Percentiles rank a stretch among this genome's conserved stretches.
These are phyloP conservation scores for Caenorhabditis imperialis DNA, from an alignment of 2,888 invertebrate species.

Conservation along the genomic window DNA sequence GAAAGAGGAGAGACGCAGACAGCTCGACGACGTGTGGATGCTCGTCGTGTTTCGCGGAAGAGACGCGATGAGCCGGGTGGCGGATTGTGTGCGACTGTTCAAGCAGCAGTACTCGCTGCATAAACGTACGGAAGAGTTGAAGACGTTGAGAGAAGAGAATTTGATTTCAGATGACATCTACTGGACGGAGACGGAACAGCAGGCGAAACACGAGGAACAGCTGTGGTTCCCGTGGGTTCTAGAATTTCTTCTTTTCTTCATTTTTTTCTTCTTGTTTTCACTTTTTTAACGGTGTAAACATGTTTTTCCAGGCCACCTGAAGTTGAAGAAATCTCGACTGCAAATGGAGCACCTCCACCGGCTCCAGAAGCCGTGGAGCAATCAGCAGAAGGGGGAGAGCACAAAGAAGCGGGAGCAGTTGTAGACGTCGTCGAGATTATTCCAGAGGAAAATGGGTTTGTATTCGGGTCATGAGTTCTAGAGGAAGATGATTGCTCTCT, in stretches of 20 bases:
- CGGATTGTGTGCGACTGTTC: constrained; percentile 17
- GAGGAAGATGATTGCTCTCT: not conserved
- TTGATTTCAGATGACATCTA: constrained; percentile 38
- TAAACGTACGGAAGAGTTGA: constrained; percentile 10
- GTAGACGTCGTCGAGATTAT: not conserved
- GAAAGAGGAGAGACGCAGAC: constrained; percentile 32
- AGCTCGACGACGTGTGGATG: constrained; percentile 24
- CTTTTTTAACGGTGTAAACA: constrained; percentile 30
- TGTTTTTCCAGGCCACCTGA: constrained; percentile 15
- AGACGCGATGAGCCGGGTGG: constrained; percentile 21
- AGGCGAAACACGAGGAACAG: constrained; percentile 21
- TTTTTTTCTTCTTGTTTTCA: too few relatives aligned
- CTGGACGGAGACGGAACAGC: constrained; percentile 23
- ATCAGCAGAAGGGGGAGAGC: constrained; percentile 20
- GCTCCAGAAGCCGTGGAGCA: constrained; percentile 34
- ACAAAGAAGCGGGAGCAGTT: not conserved
- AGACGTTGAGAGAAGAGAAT: not conserved
- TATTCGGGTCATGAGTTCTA: not conserved
- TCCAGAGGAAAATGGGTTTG: constrained; percentile 19
- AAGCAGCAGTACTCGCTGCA: constrained; percentile 22
- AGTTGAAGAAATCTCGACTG: too few relatives aligned
- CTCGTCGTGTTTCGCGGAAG: constrained; percentile 22
- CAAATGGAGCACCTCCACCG: constrained; percentile 19
- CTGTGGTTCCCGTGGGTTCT: constrained; percentile 40
- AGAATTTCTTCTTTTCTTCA: not conserved